phyloP scores from a whole-genome alignment of 2,113 vertebrate species.

The Pipa parva region DNA sequence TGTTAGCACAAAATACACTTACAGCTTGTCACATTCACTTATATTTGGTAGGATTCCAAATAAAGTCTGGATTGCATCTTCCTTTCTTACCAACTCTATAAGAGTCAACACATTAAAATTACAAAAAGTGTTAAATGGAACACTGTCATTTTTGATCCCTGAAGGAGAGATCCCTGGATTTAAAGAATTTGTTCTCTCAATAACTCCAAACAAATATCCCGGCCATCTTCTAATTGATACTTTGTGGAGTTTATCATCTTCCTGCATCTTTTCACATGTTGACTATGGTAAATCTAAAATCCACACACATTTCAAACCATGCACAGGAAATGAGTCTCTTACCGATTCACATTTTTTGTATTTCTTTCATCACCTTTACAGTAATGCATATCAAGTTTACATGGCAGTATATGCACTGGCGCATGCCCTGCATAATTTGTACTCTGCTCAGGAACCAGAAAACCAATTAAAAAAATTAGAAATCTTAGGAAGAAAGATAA shows the following conservation, averaged over 20 bases:
- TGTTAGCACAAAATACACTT: background rate
- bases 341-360: background rate
- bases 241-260: no score
- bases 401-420: slow-evolving; percentile 2
- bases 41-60: background rate
- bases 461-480: background rate
- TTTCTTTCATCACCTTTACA: background rate
- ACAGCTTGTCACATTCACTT: background rate
- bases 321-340: background rate
- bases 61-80: background rate
- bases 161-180: background rate
- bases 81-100: background rate
- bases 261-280: no score
- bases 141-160: background rate
- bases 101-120: background rate
- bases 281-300: no score
- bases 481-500: background rate
- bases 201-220: background rate
- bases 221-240: background rate
- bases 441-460: background rate
- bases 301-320: no score
- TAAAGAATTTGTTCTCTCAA: background rate
- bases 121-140: background rate
- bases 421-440: background rate
- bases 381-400: background rate